Conservation (phyloP, 2,797 vertebrate genomes). For the Cryptoblepharus egeriae region DNA sequence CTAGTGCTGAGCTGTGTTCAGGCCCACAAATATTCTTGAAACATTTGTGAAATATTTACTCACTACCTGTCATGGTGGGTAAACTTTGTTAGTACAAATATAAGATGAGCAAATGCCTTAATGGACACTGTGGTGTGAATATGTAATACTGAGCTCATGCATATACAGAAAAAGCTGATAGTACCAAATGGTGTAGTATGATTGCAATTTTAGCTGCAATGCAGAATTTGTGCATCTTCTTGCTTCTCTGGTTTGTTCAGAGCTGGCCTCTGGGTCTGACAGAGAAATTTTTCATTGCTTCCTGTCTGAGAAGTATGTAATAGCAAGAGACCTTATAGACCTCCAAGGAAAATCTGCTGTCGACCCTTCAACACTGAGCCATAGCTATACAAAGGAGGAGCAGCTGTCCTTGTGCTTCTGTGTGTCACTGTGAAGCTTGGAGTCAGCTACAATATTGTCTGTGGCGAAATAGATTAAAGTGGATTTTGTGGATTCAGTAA, state of each 20-base stretch:
- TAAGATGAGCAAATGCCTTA: neutral
- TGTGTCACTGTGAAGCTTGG: neutral
- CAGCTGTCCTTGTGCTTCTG: slow-evolving; percentile 13
- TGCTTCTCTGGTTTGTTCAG: neutral
- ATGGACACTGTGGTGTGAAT: neutral
- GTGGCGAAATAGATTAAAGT: slow-evolving; percentile 23
- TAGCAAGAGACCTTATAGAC: neutral
- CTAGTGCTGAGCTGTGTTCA: too few relatives aligned
- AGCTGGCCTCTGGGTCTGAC: neutral
- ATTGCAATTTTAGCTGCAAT: slow-evolving; percentile 2
- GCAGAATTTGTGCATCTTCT: neutral
- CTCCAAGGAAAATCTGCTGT: neutral
- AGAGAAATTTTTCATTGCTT: neutral
- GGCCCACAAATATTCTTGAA: too few relatives aligned
- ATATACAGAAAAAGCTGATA: neutral
- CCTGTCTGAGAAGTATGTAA: neutral
- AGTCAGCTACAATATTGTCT: neutral
- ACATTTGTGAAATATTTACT: too few relatives aligned
- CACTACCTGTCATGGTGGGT: too few relatives aligned
- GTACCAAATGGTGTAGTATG: neutral
- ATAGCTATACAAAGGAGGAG: neutral
- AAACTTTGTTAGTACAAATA: neutral
- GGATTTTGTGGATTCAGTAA: slow-evolving; percentile 25
- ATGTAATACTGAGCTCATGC: neutral
- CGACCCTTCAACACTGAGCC: neutral